Evolutionary conservation across 2,888 invertebrate genomes (phyloP).

Genomic region (Metacarcinus magister): DNA sequence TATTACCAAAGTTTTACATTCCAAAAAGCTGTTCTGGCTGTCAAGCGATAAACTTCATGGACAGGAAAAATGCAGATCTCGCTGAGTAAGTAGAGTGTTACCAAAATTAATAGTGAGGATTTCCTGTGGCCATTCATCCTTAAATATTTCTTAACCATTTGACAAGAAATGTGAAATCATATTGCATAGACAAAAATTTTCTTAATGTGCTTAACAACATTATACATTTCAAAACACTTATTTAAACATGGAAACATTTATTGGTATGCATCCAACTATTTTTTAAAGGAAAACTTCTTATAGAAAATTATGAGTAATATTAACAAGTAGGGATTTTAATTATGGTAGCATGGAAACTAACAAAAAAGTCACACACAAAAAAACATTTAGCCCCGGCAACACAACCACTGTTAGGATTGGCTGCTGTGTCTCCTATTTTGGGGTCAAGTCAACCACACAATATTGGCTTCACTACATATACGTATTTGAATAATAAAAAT

Average conservation of each 20-base stretch:
- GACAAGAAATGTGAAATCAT: neutral
- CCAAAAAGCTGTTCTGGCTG: neutral
- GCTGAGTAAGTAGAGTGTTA: neutral
- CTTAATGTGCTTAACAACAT: neutral
- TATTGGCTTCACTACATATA: slow-evolving; percentile 18
- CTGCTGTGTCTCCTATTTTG: neutral
- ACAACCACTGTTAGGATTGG: neutral
- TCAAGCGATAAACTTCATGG: neutral
- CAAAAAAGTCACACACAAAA: neutral
- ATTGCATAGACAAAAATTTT: neutral
- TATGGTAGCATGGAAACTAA: neutral
- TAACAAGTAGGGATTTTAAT: neutral
- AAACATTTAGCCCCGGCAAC: neutral
- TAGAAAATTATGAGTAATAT: neutral
- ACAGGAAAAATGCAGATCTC: neutral
- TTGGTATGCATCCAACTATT: slow-evolving; percentile 16
- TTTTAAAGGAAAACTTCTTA: neutral
- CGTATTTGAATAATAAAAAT: neutral
- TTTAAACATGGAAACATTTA: slow-evolving; percentile 4
- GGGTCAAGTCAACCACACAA: neutral
- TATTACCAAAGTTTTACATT: neutral
- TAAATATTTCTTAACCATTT: neutral
- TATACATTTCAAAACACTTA: neutral
- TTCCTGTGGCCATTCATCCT: neutral
- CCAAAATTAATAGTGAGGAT: neutral